Evolutionary conservation across 2,888 invertebrate genomes (phyloP).

Genomic region (Rhamphomyia laevipes): DNA sequence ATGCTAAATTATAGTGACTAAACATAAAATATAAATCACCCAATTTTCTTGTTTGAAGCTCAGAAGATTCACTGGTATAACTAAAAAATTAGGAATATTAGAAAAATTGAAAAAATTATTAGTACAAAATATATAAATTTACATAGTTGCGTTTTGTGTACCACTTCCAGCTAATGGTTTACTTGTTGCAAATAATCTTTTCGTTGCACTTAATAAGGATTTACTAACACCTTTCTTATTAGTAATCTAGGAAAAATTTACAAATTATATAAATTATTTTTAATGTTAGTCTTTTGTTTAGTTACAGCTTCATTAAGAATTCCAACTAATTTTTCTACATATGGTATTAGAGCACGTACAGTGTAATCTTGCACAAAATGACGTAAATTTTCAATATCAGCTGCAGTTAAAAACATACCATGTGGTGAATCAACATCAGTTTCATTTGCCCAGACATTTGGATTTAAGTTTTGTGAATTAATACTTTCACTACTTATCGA

Average conservation of each 20-base stretch:
- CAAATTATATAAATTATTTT: neutral
- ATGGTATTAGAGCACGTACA: slow-evolving; percentile 74
- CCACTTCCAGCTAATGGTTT: slow-evolving; percentile 64
- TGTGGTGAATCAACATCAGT: slow-evolving; percentile 45
- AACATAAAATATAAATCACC: slow-evolving; percentile 96
- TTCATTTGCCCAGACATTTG: slow-evolving; percentile 47
- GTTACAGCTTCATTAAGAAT: slow-evolving; percentile 63
- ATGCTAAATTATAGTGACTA: slow-evolving; percentile 83
- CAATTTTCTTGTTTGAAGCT: slow-evolving; percentile 82
- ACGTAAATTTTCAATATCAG: slow-evolving; percentile 76
- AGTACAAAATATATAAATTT: slow-evolving; percentile 31
- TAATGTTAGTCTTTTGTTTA: slow-evolving; percentile 6
- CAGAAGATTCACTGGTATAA: slow-evolving; percentile 73
- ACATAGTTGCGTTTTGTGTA: slow-evolving; percentile 73
- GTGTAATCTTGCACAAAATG: slow-evolving; percentile 80
- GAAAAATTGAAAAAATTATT: neutral
- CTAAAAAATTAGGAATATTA: slow-evolving; percentile 34
- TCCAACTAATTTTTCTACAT: slow-evolving; percentile 79
- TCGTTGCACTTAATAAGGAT: slow-evolving; percentile 86
- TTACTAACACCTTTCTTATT: slow-evolving; percentile 88
- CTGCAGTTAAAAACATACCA: slow-evolving; percentile 63
- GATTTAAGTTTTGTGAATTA: slow-evolving; percentile 39
- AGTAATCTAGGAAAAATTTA: slow-evolving; percentile 44
- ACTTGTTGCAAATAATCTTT: slow-evolving; percentile 87
- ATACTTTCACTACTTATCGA: slow-evolving; percentile 48